Conservation (phyloP, 53 echinoderm and acorn worm genomes). For the Paracentrotus lividus region DNA sequence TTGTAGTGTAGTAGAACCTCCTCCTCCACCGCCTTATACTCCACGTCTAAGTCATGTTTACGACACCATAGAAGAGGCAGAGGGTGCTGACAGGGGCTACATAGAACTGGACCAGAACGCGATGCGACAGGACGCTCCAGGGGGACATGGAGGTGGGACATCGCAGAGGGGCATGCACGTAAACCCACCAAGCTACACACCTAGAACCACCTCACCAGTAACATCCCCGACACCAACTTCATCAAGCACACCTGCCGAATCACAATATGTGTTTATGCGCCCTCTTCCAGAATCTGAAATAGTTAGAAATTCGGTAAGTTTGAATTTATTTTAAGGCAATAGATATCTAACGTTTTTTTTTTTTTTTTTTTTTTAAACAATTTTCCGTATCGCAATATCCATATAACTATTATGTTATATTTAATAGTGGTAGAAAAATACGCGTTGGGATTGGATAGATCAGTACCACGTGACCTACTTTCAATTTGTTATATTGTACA, state of each 20-base stretch:
- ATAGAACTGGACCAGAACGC: not conserved
- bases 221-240: no score
- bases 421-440: no score
- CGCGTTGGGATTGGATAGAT: no score
- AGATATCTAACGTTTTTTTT: no score
- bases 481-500: no score
- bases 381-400: no score
- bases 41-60: not conserved
- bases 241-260: no score
- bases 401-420: no score
- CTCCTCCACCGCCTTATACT: not conserved
- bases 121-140: not conserved
- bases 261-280: not conserved
- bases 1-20: not conserved
- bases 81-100: not conserved
- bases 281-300: not conserved
- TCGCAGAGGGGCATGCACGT: not conserved
- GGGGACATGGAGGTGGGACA: not conserved
- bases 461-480: no score
- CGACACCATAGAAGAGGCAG: not conserved
- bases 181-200: not conserved
- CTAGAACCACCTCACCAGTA: no score
- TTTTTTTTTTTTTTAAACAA: no score
- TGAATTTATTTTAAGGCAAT: no score
- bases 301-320: not conserved